A percentile compares a stretch with the other conserved stretches of the same genome.
Evolutionary conservation across 1,140 invertebrate species (phyloP).

Genomic region (Marisa cornuarietis): DNA sequence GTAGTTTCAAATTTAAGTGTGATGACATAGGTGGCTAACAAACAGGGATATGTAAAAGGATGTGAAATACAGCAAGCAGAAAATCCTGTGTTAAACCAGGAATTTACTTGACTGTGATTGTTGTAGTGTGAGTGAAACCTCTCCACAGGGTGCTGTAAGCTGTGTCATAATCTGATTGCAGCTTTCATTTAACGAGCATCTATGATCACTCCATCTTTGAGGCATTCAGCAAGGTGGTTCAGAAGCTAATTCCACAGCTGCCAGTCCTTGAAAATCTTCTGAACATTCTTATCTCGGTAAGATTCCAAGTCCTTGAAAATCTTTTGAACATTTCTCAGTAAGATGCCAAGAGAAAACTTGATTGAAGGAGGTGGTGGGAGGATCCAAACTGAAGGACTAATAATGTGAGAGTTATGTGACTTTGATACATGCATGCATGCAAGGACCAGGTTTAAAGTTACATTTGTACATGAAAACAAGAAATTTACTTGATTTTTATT

Average conservation of each 20-base stretch:
- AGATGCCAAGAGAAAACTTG: neutral
- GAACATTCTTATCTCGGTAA: constrained; percentile 98
- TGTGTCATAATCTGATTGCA: constrained; percentile 38
- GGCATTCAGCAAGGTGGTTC: constrained; percentile 99
- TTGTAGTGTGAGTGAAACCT: too few relatives aligned
- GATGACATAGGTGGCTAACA: too few relatives aligned
- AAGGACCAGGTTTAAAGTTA: too few relatives aligned
- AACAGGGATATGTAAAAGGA: too few relatives aligned
- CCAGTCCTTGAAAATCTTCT: constrained; percentile 96
- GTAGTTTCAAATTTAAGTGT: too few relatives aligned
- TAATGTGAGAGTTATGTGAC: neutral
- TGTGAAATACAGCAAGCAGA: too few relatives aligned
- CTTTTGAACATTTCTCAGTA: neutral
- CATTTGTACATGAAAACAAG: too few relatives aligned
- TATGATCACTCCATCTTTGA: constrained; percentile 99
- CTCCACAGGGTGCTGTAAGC: neutral
- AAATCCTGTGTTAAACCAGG: too few relatives aligned
- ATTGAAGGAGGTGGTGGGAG: neutral
- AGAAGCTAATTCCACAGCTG: constrained; percentile 97
- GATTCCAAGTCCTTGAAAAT: constrained; percentile 55
- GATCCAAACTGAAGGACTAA: neutral
- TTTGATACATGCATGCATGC: too few relatives aligned
- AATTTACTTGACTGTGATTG: too few relatives aligned
- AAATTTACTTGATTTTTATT: too few relatives aligned
- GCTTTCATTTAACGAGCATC: constrained; percentile 98